These are phyloP conservation scores for Lipophrys pholis DNA, from an alignment of 2,113 vertebrate species.

Conservation along the genomic window DNA sequence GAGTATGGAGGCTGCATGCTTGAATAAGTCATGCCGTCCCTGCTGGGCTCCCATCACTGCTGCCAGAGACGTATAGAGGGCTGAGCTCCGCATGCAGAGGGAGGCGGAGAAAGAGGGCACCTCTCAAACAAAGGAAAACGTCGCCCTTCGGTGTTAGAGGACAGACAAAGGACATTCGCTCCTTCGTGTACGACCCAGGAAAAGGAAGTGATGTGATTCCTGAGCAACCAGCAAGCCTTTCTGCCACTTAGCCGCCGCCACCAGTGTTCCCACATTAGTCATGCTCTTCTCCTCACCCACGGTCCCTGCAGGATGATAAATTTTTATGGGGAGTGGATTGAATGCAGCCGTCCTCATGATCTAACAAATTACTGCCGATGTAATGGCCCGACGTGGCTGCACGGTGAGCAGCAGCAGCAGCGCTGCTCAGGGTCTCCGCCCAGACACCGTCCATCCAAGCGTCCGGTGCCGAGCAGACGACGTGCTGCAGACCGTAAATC, in stretches of 20 bases:
- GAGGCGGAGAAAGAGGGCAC: constrained; percentile 18
- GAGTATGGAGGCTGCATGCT: constrained; percentile 23
- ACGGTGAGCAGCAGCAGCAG: constrained; percentile 17
- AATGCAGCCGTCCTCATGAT: constrained; percentile 59
- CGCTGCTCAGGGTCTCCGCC: neutral
- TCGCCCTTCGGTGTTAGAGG: constrained; percentile 23
- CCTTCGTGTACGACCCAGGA: neutral
- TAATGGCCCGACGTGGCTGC: constrained; percentile 32
- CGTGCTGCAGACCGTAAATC: constrained; percentile 62
- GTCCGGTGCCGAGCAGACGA: constrained; percentile 6
- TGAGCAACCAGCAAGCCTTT: constrained; percentile 6
- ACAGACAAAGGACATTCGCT: constrained; percentile 28
- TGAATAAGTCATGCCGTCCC: constrained; percentile 56
- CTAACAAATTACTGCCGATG: constrained; percentile 67
- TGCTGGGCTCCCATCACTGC: constrained; percentile 40
- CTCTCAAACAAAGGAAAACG: constrained; percentile 15
- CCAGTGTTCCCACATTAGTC: constrained; percentile 66
- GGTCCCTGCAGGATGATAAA: constrained; percentile 61
- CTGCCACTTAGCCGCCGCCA: constrained; percentile 28
- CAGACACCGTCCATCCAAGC: constrained; percentile 8
- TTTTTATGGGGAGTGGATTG: constrained; percentile 58
- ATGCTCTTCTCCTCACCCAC: constrained; percentile 54
- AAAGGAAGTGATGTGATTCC: neutral
- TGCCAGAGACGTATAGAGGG: constrained; percentile 25
- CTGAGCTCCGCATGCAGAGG: constrained; percentile 6